Evolutionary conservation across 2,797 vertebrate genomes (phyloP).

Genomic region (Apogon hyalosoma): DNA sequence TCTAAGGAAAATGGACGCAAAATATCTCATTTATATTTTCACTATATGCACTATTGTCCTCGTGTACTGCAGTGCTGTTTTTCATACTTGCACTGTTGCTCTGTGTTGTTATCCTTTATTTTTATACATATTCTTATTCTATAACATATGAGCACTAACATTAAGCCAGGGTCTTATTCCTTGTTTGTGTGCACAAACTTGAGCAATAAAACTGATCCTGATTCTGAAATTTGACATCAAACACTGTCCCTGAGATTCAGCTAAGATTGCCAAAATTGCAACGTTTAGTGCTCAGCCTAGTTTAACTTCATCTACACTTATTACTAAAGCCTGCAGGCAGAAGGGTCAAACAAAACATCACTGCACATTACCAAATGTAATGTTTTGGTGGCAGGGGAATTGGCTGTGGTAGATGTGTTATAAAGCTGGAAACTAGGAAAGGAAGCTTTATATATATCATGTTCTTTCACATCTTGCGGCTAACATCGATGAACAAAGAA

Average conservation of each 20-base stretch:
- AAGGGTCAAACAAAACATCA: slow-evolving; percentile 22
- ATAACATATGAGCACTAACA: no score
- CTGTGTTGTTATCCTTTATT: no score
- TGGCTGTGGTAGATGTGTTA: slow-evolving; percentile 23
- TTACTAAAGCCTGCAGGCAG: slow-evolving; percentile 31
- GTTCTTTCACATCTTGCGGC: slow-evolving; percentile 34
- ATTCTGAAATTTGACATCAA: slow-evolving; percentile 5
- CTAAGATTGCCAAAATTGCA: slow-evolving; percentile 9
- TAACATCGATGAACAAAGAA: slow-evolving; percentile 46
- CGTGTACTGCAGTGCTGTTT: no score
- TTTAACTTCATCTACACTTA: slow-evolving; percentile 34
- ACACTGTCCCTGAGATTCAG: slow-evolving; percentile 2
- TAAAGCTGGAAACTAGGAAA: slow-evolving; percentile 27
- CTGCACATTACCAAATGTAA: slow-evolving; percentile 50
- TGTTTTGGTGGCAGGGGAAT: slow-evolving; percentile 47
- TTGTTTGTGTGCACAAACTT: no score
- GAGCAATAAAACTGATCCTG: no score
- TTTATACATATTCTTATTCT: no score
- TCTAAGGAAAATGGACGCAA: slow-evolving; percentile 21
- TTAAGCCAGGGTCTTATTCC: no score
- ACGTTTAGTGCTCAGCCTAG: slow-evolving; percentile 45
- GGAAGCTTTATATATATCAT: slow-evolving; percentile 31
- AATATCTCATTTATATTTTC: no score
- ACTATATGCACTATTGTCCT: no score
- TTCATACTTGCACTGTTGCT: no score